Base-by-base conservation (phyloP, 2,113 vertebrate genomes). In the Lichenostomus cassidix region DNA sequence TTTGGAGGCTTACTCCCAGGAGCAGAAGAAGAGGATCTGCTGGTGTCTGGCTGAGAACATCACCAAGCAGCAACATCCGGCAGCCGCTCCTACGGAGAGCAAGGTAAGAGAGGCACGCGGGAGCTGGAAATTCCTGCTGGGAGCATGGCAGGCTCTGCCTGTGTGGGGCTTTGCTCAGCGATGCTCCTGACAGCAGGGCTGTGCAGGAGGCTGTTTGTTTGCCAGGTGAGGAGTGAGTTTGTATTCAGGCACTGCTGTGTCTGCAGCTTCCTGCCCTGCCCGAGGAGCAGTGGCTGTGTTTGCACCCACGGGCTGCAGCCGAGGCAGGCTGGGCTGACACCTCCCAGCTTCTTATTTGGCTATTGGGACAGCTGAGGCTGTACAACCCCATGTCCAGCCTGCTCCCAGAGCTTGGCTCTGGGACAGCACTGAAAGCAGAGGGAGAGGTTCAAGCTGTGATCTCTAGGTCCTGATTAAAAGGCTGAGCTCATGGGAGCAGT, bases 31-130 rank as follows among this genome's bases (percentile, higher is more conserved):
- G 83, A 98, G 98, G 59, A 98, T 99, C 98, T 99, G 98, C 97
- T 99, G 99, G 98, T 99, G 99, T 97, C 98, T 99, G 98, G 98
- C 98, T 63, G 99, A 99, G 97, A 99, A 99, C 98, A 99, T 99
- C 92, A 97, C 98, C 42, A 99, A 99, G 97, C 99, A 99, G 98
- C 98, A 98, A 92, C 98, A 99, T 90, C 98, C 98, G 29, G 97
- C 97, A 50, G 95, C 98, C 2, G 95, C 97, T 13, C 85, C 97
- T 82, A 87, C 78, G 1, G 97, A 98, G 89, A 98, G 96, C 92
- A 99, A 99, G 99, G 99, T 99, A 98, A 99, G 84, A 73, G n/a
- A 75, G 25, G 17, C 14, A 8, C 0, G 19, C 1, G 14, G 95
- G 12, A 29, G 47, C 68, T 50, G 13, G 4, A 0, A 10, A 60